phyloP scores from a whole-genome alignment of 1,140 invertebrate genomes.

The Caerostris extrusa region DNA sequence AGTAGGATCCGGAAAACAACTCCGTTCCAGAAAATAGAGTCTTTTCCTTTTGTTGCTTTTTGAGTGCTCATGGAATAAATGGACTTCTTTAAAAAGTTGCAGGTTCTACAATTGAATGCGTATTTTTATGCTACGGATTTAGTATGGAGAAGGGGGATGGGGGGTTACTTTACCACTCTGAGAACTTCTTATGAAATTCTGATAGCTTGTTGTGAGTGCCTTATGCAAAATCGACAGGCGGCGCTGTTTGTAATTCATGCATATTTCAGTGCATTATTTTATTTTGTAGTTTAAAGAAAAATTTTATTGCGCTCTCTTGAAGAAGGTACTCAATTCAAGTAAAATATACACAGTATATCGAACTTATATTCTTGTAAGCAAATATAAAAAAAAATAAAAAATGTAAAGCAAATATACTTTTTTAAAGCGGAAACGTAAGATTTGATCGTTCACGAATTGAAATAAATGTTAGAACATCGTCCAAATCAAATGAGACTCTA shows the following conservation, averaged over 20 bases:
- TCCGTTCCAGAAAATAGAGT: not conserved
- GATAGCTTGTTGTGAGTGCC: not conserved
- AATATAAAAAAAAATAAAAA: no score
- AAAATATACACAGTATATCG: no score
- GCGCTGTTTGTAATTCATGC: not conserved
- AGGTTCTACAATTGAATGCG: not conserved
- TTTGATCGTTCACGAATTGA: no score
- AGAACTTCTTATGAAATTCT: not conserved
- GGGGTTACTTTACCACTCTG: not conserved
- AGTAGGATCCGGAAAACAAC: not conserved
- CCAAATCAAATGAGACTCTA: no score
- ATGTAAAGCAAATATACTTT: no score
- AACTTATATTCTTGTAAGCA: no score
- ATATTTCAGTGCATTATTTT: not conserved
- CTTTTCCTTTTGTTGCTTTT: not conserved
- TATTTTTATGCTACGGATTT: not conserved
- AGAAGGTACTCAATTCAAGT: no score
- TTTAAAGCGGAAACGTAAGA: no score
- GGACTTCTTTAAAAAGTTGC: not conserved
- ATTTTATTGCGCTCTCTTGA: no score
- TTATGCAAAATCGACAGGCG: not conserved
- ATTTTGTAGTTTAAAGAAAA: not conserved
- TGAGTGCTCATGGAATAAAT: not conserved
- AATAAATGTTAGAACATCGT: no score
- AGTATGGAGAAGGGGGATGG: not conserved